Percentiles rank a stretch among this genome's conserved stretches.
Evolutionary conservation across 1,140 invertebrate species (phyloP).

Genomic region (Drosophila truncata): DNA sequence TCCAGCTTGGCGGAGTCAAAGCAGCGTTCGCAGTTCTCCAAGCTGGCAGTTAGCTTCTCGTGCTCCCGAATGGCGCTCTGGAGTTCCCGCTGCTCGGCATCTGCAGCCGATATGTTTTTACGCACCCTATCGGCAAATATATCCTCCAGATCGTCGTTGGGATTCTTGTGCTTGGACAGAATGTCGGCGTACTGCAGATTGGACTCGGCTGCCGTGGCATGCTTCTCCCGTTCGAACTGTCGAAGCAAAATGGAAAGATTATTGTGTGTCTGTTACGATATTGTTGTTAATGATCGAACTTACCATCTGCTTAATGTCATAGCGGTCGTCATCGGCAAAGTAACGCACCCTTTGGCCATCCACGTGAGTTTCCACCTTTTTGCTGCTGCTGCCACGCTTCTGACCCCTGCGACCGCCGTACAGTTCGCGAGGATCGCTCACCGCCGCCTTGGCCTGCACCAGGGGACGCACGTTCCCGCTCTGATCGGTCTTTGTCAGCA

Average conservation of each 20-base stretch:
- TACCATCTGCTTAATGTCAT: constrained; percentile 94
- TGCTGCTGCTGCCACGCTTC: constrained; percentile 87
- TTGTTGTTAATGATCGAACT: constrained; percentile 43
- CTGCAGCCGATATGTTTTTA: constrained; percentile 88
- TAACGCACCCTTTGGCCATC: constrained; percentile 91
- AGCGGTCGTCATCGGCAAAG: constrained; percentile 96
- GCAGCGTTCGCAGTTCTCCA: constrained; percentile 94
- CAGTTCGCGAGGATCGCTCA: constrained; percentile 41
- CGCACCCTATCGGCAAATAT: constrained; percentile 89
- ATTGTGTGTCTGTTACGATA: neutral
- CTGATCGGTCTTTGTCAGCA: constrained; percentile 90
- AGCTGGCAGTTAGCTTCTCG: constrained; percentile 85
- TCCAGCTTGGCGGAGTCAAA: constrained; percentile 92
- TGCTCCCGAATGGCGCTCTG: constrained; percentile 91
- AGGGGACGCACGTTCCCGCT: constrained; percentile 89
- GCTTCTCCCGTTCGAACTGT: constrained; percentile 95
- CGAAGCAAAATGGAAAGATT: neutral
- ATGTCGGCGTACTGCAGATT: constrained; percentile 92
- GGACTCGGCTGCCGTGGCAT: constrained; percentile 92
- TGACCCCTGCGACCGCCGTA: constrained; percentile 85
- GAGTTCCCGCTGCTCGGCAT: constrained; percentile 87
- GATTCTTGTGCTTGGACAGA: constrained; percentile 89
- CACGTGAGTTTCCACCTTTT: constrained; percentile 91
- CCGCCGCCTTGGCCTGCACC: constrained; percentile 25
- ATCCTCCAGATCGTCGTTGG: constrained; percentile 94